Percentiles rank a stretch among this genome's conserved stretches.
phyloP scores from a whole-genome alignment of 2,888 invertebrate species.

The Synanthedon myopaeformis region DNA sequence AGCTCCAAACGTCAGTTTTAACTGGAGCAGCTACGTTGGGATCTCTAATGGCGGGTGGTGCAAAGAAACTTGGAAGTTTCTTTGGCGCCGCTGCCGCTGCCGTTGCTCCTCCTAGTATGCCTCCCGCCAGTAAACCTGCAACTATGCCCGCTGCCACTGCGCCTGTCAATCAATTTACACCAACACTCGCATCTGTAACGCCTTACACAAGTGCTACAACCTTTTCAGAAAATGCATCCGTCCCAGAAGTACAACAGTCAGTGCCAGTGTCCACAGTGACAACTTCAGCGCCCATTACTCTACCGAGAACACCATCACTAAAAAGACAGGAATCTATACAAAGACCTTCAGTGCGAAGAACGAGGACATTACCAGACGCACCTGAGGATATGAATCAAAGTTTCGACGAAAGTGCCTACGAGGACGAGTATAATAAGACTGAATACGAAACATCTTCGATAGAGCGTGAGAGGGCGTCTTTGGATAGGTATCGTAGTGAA shows the following conservation, averaged over 20 bases:
- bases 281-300: slow-evolving; percentile 38
- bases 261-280: slow-evolving; percentile 43
- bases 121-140: slow-evolving; percentile 27
- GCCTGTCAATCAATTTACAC: slow-evolving; percentile 28
- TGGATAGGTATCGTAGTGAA: slow-evolving; percentile 58
- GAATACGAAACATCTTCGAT: slow-evolving; percentile 53
- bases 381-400: slow-evolving; percentile 53
- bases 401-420: slow-evolving; percentile 68
- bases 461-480: slow-evolving; percentile 51
- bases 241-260: slow-evolving; percentile 48
- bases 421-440: slow-evolving; percentile 67
- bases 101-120: slow-evolving; percentile 32
- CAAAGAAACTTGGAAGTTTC: slow-evolving; percentile 60
- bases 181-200: slow-evolving; percentile 38
- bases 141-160: slow-evolving; percentile 22
- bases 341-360: slow-evolving; percentile 59
- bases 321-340: slow-evolving; percentile 66
- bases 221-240: slow-evolving; percentile 44
- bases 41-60: slow-evolving; percentile 63
- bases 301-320: slow-evolving; percentile 55
- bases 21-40: slow-evolving; percentile 62
- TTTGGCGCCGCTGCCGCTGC: slow-evolving; percentile 64
- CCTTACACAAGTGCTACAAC: slow-evolving; percentile 41
- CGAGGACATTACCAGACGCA: slow-evolving; percentile 58
- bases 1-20: slow-evolving; percentile 50